Base-by-base conservation (phyloP, 1,140 invertebrate genomes). In the Macrotrachela quadricornifera region DNA sequence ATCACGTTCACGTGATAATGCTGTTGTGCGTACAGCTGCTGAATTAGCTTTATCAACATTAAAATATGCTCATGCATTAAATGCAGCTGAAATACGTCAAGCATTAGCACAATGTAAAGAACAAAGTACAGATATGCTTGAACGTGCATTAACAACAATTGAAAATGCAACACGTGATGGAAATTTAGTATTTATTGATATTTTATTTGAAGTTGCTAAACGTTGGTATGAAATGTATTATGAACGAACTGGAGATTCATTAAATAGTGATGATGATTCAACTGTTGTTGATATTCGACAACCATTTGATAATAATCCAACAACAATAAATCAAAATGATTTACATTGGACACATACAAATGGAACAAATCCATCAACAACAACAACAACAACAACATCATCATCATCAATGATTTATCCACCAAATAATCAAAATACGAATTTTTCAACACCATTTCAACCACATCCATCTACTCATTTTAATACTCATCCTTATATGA, bases 21-120 rank as follows among this genome's bases (percentile, higher is more conserved):
- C 61, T 57, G 66, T 70, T 56, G 65, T 67, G 0, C 75, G 81
- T 55, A 84, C 86, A 17, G 88, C 88, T 4, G 87, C 90, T 0
- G 84, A 94, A 69, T 70, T 97, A 38, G 88, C 91, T 0, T 71
- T 97, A 0, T 91, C 85, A 0, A 90, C 87, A 59, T 67, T 97
- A 50, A 86, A 86, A 10, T 85, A 94, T 67, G 83, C 91, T 10
- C 85, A 90, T 63, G 85, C 88, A 30, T 77, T 99, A 15, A 95
- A 92, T 73, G 85, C 85, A 1, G 90, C 86, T 63, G 91, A 97
- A 74, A 94, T 95, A 43, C 85, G 88, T 63, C 75, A 87, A 58
- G 91, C 91, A 17, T 82, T 99, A 59, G 55, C 73, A 66, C 70
- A 83, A 73, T 96, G 92, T 64, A 94, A 95, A 67, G 91, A 96